Evolutionary conservation across 2,113 vertebrate species (phyloP), one percentile per base, ranked within the genome.

Genomic region (Scomber colias): DNA sequence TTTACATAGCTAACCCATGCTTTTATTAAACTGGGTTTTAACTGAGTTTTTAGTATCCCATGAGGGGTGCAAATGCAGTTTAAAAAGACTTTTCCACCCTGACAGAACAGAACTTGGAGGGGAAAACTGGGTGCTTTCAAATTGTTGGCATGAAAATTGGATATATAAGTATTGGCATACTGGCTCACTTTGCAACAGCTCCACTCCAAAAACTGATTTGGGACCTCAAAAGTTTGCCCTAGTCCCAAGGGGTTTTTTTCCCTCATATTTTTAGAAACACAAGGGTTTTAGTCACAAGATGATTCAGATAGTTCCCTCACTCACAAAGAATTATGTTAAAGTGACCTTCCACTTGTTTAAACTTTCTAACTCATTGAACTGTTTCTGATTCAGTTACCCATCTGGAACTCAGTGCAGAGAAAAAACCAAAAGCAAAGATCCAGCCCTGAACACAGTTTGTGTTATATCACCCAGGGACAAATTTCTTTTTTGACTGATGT

Each of bases 271-370:
- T 11, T 10, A 30, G 44, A 6, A 51, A 16, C 60, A 13, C 35
- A 50, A 62, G 56, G 27, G 53, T 54, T 82, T 78, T 68, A 67
- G 49, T 72, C 66, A 56, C 21, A 56, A 4, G 11, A 19, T 17
- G 55, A 35, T 51, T 13, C 65, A 48, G 62, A 60, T 45, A 40
- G 27, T 30, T 11, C 79, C 72, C 72, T 61, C 45, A 2, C 60
- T 66, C 59, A 65, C 17, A 69, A 27, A 27, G 44, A 48, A 49
- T 56, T 27, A 46, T 46, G 19, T 54, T 65, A 60, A 48, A 30
- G n/a, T 63, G 73, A 87, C 84, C 65, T 87, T 75, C 45, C 11
- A 1, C 0, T 3, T 60, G 54, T 64, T 71, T 60, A 61, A 74
- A 65, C 57, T 65, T 51, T 81, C 27, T 63, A 21, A 73, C 14